Evolutionary conservation across 1,140 invertebrate species (phyloP), one percentile per base, ranked within the genome.

Genomic region (Scaptomyza pallida): DNA sequence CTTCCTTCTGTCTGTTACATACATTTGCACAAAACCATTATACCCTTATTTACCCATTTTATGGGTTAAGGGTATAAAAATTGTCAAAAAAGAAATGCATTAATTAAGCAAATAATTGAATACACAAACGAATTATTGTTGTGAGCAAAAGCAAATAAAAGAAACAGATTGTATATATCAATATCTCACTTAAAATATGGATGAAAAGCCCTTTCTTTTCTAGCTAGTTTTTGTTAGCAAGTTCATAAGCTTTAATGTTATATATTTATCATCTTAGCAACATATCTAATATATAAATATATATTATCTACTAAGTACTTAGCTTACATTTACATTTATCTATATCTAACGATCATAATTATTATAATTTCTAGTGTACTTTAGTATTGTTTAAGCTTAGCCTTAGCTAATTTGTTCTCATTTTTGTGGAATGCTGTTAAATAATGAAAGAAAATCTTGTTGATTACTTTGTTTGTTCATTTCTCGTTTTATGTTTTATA

Each of bases 401-500:
- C 50, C 9, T 47, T 63, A 63, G 50, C 10, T 47, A 35, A n/a
- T n/a, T 51, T 33, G 30, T 54, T 37, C 44, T 62, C 19, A 43
- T 71, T 71, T 45, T n/a, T n/a, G n/a, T 23, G 37, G 68, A 71
- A 65, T 71, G 68, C 52, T 16, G n/a, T 70, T 41, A 15, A 37
- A 48, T 37, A 54, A 48, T 19, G 21, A 33, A 15, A n/a, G 12
- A 45, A 55, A 37, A 16, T 23, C 19, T 44, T 60, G 41, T 68
- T 72, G 33, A 61, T 69, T 68, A 60, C 44, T 69, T 69, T 50
- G 21, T 70, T 74, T 62, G 45, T 44, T 72, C 21, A 51, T 82
- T 81, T 78, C 73, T 78, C 67, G 67, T 72, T 86, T 82, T 78
- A 69, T 74, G 60, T 74, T 73, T 56, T 52, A 8, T 30, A 30